phyloP scores from a whole-genome alignment of 2,797 vertebrate species.

The Babyrousa celebensis region DNA sequence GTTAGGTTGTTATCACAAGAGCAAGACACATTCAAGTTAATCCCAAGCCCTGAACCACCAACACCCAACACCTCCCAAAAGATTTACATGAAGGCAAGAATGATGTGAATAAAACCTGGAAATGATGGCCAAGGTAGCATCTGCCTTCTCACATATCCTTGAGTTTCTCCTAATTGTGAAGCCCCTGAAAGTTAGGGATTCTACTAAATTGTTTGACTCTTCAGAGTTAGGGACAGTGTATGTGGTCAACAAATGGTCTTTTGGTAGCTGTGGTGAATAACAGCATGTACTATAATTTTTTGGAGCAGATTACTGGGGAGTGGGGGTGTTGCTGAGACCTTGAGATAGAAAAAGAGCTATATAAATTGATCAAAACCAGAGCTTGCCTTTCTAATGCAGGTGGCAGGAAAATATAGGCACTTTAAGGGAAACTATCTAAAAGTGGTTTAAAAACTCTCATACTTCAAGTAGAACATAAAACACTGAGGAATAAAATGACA shows the following conservation, averaged over 20 bases:
- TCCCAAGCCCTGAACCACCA: constrained; percentile 26
- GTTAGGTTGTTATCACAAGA: constrained; percentile 51
- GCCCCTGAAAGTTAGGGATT: constrained; percentile 33
- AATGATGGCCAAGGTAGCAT: background rate
- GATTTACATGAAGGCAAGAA: constrained; percentile 47
- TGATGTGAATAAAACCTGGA: constrained; percentile 59
- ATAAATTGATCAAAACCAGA: constrained; percentile 46
- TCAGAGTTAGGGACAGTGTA: constrained; percentile 23
- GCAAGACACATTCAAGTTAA: constrained; percentile 47
- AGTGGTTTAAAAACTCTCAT: constrained; percentile 49
- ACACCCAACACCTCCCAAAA: constrained; percentile 34
- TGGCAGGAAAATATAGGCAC: constrained; percentile 4
- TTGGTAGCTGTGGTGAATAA: constrained; percentile 50
- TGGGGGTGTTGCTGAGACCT: constrained; percentile 17
- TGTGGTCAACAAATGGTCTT: constrained; percentile 21
- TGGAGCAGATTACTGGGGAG: background rate
- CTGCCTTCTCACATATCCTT: constrained; percentile 1
- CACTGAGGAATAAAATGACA: constrained; percentile 51
- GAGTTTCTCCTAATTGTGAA: constrained; percentile 29
- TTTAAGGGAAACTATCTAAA: constrained; percentile 46
- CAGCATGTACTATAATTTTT: background rate
- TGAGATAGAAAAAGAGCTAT: constrained; percentile 64
- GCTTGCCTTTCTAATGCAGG: constrained; percentile 41
- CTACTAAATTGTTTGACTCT: constrained; percentile 29
- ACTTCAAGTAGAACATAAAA: constrained; percentile 45